Base-by-base conservation (phyloP, 2,888 invertebrate species). In the Galeruca laticollis region DNA sequence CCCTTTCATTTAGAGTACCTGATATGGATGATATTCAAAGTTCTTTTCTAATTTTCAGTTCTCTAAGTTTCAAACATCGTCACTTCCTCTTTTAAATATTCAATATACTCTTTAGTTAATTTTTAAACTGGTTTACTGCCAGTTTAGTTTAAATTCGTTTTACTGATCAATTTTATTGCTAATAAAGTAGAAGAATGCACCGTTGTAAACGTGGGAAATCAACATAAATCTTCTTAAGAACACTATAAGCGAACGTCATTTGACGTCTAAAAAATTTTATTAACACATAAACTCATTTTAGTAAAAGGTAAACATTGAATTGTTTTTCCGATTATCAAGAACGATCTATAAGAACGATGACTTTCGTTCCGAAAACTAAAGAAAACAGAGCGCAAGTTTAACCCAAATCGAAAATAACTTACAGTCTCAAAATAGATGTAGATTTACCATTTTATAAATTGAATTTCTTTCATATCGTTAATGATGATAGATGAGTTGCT, bases 231-330 rank as follows among this genome's bases (percentile, higher is more conserved):
- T 26, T 26, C 5, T 26, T 26, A 26, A 26, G 26, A 26, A 26
- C 26, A 60, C 60, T 26, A 31, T n/a, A n/a, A n/a, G n/a, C n/a
- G n/a, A n/a, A n/a, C n/a, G n/a, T n/a, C n/a, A n/a, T n/a, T n/a
- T n/a, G n/a, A n/a, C n/a, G n/a, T n/a, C n/a, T n/a, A n/a, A n/a
- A n/a, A n/a, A n/a, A n/a, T n/a, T n/a, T n/a, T n/a, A n/a, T n/a
- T n/a, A n/a, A n/a, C n/a, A n/a, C n/a, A 52, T 62, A 40, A 54
- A 62, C 40, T 40, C 52, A 21, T 37, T 62, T 62, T 52, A 37
- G 21, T 52, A 20, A 33, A 47, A 37, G 15, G 35, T 52, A 37
- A 52, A 62, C 35, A 51, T 51, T 5, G 15, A 18, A 26, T n/a
- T 26, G 52, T 52, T 62, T 62, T 52, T 62, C 15, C 15, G n/a